Evolutionary conservation across 2,797 vertebrate genomes (phyloP).

Genomic region (Crocidura indochinensis): DNA sequence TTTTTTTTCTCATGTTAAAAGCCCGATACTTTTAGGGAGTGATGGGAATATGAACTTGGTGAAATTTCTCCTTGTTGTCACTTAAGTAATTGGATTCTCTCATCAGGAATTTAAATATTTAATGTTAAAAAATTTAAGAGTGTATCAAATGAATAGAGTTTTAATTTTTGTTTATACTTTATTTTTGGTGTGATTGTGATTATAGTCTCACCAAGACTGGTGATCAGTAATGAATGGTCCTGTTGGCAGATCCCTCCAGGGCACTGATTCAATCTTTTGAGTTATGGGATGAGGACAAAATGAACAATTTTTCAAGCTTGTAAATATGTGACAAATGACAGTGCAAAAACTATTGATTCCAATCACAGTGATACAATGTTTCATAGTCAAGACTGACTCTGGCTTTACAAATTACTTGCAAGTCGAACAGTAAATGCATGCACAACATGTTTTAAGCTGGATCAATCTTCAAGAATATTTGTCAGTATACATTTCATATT

Average conservation of each 20-base stretch:
- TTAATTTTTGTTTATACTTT: conserved; percentile 78
- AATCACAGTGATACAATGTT: conserved; percentile 97
- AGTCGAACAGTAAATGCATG: conserved; percentile 88
- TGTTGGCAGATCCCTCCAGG: conserved; percentile 89
- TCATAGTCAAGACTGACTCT: conserved; percentile 93
- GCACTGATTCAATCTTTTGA: conserved; percentile 95
- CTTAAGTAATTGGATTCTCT: conserved; percentile 42
- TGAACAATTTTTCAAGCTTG: conserved; percentile 99
- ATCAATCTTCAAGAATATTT: conserved; percentile 86
- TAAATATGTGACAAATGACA: conserved; percentile 99
- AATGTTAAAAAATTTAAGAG: conserved; percentile 44
- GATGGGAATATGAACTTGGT: conserved; percentile 52
- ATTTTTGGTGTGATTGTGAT: conserved; percentile 67
- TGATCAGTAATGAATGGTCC: conserved; percentile 90
- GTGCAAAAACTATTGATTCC: conserved; percentile 98
- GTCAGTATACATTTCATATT: conserved; percentile 83
- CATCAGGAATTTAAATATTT: conserved; percentile 61
- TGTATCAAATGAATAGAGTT: conserved; percentile 52
- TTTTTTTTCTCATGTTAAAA: conserved; percentile 79
- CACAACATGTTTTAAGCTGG: conserved; percentile 86
- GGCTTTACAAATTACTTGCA: conserved; percentile 91
- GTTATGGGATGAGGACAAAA: conserved; percentile 97
- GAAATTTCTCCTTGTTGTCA: conserved; percentile 55
- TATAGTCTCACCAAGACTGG: conserved; percentile 77
- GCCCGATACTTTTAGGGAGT: conserved; percentile 54